These are phyloP conservation scores for Drosophila rhopaloa DNA, from an alignment of 1,140 invertebrate genomes.

Conservation along the genomic window DNA sequence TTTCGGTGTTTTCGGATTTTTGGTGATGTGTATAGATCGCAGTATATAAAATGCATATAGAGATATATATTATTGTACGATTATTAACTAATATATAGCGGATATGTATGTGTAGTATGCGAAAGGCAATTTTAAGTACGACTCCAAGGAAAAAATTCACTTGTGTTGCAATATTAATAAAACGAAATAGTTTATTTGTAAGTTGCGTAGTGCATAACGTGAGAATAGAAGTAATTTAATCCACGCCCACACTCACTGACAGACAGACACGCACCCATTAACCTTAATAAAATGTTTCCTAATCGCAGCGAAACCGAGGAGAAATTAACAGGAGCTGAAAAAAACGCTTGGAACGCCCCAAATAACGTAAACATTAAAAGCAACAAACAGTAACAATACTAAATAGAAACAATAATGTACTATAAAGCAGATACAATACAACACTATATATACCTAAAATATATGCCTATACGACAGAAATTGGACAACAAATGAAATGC, in stretches of 20 bases:
- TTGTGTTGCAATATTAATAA: conserved; percentile 75
- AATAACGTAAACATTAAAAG: conserved; percentile 48
- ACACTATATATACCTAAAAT: conserved; percentile 81
- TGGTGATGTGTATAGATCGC: conserved; percentile 76
- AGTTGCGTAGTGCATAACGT: conserved; percentile 60
- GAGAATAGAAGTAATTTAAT: conserved; percentile 22
- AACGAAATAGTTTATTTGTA: conserved; percentile 56
- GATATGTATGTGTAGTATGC: conserved; percentile 64
- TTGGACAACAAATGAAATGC: conserved; percentile 63
- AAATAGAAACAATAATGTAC: conserved; percentile 83
- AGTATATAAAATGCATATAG: conserved; percentile 57
- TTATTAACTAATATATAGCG: conserved; percentile 75
- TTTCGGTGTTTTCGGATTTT: conserved; percentile 76
- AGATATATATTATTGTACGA: conserved; percentile 70
- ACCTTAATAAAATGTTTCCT: conserved; percentile 60
- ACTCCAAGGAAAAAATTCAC: conserved; percentile 35
- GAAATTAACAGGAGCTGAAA: conserved; percentile 26
- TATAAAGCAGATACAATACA: conserved; percentile 81
- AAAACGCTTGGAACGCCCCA: conserved; percentile 68
- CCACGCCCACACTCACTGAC: conserved; percentile 20
- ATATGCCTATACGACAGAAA: conserved; percentile 79
- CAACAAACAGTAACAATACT: conserved; percentile 77
- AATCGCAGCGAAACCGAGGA: conserved; percentile 26
- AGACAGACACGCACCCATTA: conserved; percentile 22
- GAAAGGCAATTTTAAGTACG: conserved; percentile 69